Conservation (phyloP, 2,797 vertebrate genomes). For the Podarcis siculus region DNA sequence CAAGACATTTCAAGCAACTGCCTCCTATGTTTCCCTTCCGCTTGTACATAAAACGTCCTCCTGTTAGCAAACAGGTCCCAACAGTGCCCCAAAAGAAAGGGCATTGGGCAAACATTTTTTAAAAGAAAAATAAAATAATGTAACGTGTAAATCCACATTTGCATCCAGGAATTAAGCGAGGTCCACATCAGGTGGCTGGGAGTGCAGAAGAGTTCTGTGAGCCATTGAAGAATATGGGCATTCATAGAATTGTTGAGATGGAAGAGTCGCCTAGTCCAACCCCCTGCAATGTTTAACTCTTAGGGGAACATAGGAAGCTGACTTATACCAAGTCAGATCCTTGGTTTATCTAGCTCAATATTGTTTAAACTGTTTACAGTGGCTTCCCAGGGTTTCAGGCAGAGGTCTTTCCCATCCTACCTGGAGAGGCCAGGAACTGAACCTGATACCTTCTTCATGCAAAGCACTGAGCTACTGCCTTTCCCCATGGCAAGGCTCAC, state of each 20-base stretch:
- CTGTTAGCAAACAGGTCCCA: neutral
- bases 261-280: no score
- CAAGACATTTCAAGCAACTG: neutral
- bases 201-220: neutral
- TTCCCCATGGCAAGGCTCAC: neutral
- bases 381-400: no score
- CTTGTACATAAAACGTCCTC: neutral
- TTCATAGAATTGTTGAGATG: neutral
- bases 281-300: no score
- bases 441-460: no score
- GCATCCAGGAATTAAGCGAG: neutral
- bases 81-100: neutral
- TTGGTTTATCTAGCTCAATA: no score
- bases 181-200: neutral
- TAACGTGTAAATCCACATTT: neutral
- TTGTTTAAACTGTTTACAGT: no score
- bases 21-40: neutral
- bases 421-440: no score
- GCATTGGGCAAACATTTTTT: neutral
- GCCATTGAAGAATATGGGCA: neutral
- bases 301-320: no score
- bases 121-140: neutral
- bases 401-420: no score
- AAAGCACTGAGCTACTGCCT: no score
- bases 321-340: no score